These are phyloP conservation scores for Prionace glauca DNA, from an alignment of 2,797 vertebrate genomes.

Conservation along the genomic window DNA sequence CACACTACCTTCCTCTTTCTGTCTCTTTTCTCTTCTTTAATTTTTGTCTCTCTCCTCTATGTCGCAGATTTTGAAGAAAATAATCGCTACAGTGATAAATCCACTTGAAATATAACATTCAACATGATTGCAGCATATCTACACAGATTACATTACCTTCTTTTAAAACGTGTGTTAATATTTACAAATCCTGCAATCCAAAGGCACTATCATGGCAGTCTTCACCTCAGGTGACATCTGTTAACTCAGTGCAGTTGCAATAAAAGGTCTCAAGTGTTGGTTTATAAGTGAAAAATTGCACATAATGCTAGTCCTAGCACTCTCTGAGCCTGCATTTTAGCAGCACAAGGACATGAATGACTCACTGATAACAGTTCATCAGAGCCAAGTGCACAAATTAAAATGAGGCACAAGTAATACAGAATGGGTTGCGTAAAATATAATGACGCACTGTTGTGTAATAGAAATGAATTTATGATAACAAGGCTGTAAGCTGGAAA, in stretches of 20 bases:
- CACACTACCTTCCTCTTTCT: neutral
- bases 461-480: neutral
- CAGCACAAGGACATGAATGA: neutral
- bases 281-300: neutral
- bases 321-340: neutral
- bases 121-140: neutral
- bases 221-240: slow-evolving; percentile 24
- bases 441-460: neutral
- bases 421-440: neutral
- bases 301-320: slow-evolving; percentile 11
- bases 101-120: neutral
- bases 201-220: neutral
- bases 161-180: neutral
- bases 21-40: neutral
- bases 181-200: slow-evolving; percentile 14
- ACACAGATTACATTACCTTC: neutral
- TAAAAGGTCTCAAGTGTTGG: slow-evolving; percentile 23
- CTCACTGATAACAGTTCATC: neutral
- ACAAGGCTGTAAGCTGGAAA: neutral
- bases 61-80: neutral
- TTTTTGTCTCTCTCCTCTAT: neutral
- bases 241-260: neutral
- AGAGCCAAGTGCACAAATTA: neutral
- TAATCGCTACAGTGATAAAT: neutral
- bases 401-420: neutral